phyloP scores from a whole-genome alignment of 2,888 invertebrate species.

The Resseliella maxima region DNA sequence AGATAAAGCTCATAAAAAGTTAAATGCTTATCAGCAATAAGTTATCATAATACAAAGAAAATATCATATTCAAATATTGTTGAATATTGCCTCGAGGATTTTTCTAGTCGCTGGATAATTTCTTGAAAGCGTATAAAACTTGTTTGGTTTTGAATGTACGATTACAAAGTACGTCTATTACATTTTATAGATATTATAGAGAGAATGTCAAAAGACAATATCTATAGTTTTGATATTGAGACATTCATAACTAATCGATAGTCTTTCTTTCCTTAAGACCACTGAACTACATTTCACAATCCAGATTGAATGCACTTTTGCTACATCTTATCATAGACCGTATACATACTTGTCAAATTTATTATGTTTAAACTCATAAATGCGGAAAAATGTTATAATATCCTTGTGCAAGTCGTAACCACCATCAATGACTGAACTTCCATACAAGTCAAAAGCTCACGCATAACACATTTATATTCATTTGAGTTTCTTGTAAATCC shows the following conservation, averaged over 20 bases:
- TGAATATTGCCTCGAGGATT: not conserved
- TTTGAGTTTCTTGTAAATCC: not conserved
- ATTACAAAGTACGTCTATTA: too few species aligned
- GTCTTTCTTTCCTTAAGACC: too few species aligned
- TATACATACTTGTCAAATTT: not conserved
- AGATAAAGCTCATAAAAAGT: not conserved
- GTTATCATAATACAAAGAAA: too few species aligned
- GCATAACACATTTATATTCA: slow-evolving; percentile 12
- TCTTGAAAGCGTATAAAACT: too few species aligned
- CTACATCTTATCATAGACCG: not conserved
- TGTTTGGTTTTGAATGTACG: too few species aligned
- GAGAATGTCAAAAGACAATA: too few species aligned
- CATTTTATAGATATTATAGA: too few species aligned
- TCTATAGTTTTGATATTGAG: not conserved
- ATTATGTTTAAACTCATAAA: slow-evolving; percentile 35
- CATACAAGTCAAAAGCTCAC: not conserved
- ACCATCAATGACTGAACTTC: not conserved
- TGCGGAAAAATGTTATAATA: slow-evolving; percentile 7
- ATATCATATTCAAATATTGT: not conserved
- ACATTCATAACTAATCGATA: not conserved
- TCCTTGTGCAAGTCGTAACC: slow-evolving; percentile 18
- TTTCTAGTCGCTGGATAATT: not conserved
- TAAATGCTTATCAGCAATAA: too few species aligned
- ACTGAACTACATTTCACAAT: not conserved
- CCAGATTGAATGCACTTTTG: not conserved